Conservation (phyloP, 2,113 vertebrate species). For the Pseudorasbora parva region DNA sequence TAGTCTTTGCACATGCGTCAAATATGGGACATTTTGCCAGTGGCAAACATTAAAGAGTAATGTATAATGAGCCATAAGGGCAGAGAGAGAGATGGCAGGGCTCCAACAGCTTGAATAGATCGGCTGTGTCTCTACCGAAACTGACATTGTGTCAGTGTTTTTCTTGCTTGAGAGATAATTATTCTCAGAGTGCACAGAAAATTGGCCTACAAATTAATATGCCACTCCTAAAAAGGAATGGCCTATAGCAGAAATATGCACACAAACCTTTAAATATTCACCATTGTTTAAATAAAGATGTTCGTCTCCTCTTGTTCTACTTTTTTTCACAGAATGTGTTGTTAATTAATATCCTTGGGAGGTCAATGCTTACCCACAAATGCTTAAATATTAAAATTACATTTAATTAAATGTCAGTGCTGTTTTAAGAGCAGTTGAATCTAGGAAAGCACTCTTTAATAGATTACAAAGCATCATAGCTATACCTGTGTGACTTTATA, state of each 20-base stretch:
- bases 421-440: background rate
- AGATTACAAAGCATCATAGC: background rate
- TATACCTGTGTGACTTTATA: background rate
- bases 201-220: constrained; percentile 44
- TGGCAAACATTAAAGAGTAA: constrained; percentile 38
- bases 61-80: constrained; percentile 34
- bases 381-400: background rate
- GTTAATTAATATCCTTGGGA: constrained; percentile 36
- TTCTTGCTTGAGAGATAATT: constrained; percentile 39
- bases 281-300: constrained; percentile 32
- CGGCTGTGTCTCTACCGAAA: constrained; percentile 18
- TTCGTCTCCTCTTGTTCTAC: constrained; percentile 20
- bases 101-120: constrained; percentile 42
- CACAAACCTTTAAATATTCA: constrained; percentile 48
- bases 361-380: background rate
- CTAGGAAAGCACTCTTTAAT: background rate
- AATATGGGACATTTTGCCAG: constrained; percentile 30
- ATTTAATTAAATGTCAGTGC: background rate
- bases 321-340: constrained; percentile 16
- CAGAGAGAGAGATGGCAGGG: constrained; percentile 20
- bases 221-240: constrained; percentile 42
- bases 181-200: constrained; percentile 31
- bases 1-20: constrained; percentile 2
- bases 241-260: constrained; percentile 35
- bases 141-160: constrained; percentile 39